Evolutionary conservation across 2,888 invertebrate genomes (phyloP).

Genomic region (Lepidochitona cinerea): DNA sequence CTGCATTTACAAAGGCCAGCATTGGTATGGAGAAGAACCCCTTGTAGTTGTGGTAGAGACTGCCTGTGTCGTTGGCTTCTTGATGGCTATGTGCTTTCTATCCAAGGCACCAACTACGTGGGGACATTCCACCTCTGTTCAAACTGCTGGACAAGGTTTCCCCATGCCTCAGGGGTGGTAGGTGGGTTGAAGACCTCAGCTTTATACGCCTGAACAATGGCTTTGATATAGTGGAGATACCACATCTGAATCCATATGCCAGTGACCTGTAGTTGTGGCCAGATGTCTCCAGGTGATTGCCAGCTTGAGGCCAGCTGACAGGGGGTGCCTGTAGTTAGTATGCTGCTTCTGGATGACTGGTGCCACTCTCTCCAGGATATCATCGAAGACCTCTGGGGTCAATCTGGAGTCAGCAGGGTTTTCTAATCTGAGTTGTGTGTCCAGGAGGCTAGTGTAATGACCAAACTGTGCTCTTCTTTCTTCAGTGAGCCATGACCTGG

Average conservation of each 20-base stretch:
- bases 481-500: conserved; percentile 15
- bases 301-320: conserved; percentile 28
- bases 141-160: conserved; percentile 21
- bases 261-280: conserved; percentile 27
- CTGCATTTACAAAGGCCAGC: too few relatives aligned
- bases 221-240: conserved; percentile 19
- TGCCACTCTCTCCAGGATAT: conserved; percentile 21
- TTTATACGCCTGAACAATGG: conserved; percentile 29
- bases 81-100: conserved; percentile 31
- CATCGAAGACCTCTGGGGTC: conserved; percentile 28
- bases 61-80: conserved; percentile 22
- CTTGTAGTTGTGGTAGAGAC: too few relatives aligned
- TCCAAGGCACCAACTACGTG: conserved; percentile 24
- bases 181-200: conserved; percentile 29
- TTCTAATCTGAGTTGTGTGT: conserved; percentile 15
- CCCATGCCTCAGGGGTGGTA: conserved; percentile 24
- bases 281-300: too few relatives aligned
- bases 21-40: too few relatives aligned
- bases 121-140: conserved; percentile 29
- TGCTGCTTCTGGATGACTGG: conserved; percentile 19
- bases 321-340: conserved; percentile 22
- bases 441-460: conserved; percentile 15
- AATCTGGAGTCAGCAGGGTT: conserved; percentile 14
- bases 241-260: conserved; percentile 30
- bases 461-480: conserved; percentile 20